Conservation (phyloP, 2,113 vertebrate species). For the Pelmatolapia mariae region DNA sequence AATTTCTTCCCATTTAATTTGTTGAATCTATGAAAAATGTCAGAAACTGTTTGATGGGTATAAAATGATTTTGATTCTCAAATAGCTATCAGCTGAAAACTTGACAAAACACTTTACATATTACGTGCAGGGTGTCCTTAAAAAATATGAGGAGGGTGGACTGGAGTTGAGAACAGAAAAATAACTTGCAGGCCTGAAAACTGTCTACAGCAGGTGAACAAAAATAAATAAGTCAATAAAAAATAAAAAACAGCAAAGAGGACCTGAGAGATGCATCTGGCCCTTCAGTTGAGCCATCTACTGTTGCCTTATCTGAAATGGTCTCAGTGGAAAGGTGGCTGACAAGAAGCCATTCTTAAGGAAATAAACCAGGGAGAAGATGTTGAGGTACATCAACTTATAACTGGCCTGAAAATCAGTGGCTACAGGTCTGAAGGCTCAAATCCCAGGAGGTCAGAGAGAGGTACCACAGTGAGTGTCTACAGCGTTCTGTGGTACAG, state of each 20-base stretch:
- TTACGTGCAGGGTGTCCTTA: not conserved
- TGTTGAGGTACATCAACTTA: rapidly evolving
- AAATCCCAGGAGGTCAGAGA: not conserved
- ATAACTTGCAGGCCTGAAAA: not conserved
- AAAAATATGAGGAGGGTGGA: not conserved
- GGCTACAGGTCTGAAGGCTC: not conserved
- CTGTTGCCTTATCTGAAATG: not conserved
- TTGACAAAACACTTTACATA: not conserved
- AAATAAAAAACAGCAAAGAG: not conserved
- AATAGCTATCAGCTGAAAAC: not conserved
- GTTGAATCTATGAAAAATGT: not conserved
- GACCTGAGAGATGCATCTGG: not conserved
- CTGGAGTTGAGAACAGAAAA: not conserved
- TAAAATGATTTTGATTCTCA: not conserved
- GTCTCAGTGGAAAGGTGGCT: not conserved
- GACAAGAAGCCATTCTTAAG: not conserved
- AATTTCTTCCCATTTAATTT: rapidly evolving
- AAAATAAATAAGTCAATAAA: rapidly evolving
- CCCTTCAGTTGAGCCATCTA: not conserved
- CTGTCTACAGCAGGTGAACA: not conserved
- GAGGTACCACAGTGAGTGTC: not conserved
- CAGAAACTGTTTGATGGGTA: not conserved
- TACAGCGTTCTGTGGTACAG: not conserved
- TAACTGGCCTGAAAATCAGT: not conserved
- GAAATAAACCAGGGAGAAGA: not conserved